Conservation (phyloP, 2,888 invertebrate species). For the Crematogaster levior region DNA sequence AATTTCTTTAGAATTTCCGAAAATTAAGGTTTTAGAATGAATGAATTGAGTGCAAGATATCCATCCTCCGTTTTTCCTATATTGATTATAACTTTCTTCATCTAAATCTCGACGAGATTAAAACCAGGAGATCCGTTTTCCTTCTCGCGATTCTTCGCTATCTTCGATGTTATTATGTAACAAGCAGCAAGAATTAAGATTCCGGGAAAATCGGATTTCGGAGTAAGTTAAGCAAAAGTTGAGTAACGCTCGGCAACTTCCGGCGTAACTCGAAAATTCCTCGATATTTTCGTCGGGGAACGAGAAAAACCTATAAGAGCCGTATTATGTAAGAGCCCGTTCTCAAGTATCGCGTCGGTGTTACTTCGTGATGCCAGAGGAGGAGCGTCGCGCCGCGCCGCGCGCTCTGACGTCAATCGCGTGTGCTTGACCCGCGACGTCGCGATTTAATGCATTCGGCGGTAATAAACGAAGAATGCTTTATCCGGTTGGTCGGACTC, state of each 20-base stretch:
- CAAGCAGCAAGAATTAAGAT: neutral
- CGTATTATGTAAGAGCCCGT: neutral
- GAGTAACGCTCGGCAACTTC: neutral
- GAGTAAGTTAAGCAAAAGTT: too few relatives aligned
- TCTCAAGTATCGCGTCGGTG: neutral
- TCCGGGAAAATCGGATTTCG: neutral
- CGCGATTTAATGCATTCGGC: slow-evolving; percentile 53
- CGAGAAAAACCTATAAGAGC: neutral
- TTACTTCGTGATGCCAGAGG: neutral
- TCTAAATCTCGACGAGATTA: too few relatives aligned
- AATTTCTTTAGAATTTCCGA: neutral
- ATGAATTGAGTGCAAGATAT: neutral
- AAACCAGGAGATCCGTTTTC: neutral
- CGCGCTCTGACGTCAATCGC: slow-evolving; percentile 47
- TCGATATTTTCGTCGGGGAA: neutral
- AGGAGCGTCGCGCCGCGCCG: neutral
- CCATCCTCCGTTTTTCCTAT: too few relatives aligned
- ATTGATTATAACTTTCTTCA: neutral
- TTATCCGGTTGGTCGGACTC: slow-evolving; percentile 36
- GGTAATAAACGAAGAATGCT: slow-evolving; percentile 48
- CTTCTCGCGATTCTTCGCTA: neutral
- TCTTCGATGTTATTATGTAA: neutral
- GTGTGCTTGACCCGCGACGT: slow-evolving; percentile 50
- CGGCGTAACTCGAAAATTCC: neutral
- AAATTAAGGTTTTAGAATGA: neutral